These are phyloP conservation scores for Actinopyga echinites DNA, from an alignment of 53 echinoderm and acorn worm genomes.

Conservation along the genomic window DNA sequence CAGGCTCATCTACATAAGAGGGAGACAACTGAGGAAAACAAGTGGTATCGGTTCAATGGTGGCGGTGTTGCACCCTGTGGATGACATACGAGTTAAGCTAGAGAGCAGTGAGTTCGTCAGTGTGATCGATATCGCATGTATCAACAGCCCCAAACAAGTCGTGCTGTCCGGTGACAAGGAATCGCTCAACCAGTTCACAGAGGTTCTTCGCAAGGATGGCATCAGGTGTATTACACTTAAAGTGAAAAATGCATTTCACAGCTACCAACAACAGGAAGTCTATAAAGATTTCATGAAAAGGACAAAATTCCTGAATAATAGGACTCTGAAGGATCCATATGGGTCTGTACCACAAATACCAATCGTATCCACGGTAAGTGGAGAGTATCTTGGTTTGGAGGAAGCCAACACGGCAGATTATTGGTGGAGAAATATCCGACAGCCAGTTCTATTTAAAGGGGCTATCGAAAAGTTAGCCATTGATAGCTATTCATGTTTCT, in stretches of 20 bases:
- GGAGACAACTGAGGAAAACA: constrained; percentile 87
- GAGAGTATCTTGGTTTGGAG: constrained; percentile 70
- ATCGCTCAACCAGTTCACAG: constrained; percentile 69
- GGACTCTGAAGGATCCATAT: constrained; percentile 47
- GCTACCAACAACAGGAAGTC: constrained; percentile 93
- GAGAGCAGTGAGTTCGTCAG: constrained; percentile 87
- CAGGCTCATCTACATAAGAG: constrained; percentile 84
- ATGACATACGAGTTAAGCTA: constrained; percentile 73
- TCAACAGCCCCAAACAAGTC: constrained; percentile 94
- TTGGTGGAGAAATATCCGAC: constrained; percentile 94
- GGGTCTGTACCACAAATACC: constrained; percentile 77
- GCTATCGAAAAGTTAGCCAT: constrained; percentile 78
- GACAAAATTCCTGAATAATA: constrained; percentile 70
- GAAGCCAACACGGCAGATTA: constrained; percentile 75
- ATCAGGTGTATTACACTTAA: constrained; percentile 79
- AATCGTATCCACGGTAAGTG: constrained; percentile 87
- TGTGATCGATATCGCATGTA: constrained; percentile 87
- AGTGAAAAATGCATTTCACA: constrained; percentile 94
- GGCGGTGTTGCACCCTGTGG: constrained; percentile 87
- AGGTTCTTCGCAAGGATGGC: constrained; percentile 72
- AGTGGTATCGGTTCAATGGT: constrained; percentile 92
- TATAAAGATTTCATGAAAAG: constrained; percentile 85
- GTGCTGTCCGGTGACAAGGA: constrained; percentile 93
- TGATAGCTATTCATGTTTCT: constrained; percentile 88
- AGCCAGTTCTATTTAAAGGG: constrained; percentile 75